Conservation (phyloP, 2,113 vertebrate species). For the Myrmecobius fasciatus region DNA sequence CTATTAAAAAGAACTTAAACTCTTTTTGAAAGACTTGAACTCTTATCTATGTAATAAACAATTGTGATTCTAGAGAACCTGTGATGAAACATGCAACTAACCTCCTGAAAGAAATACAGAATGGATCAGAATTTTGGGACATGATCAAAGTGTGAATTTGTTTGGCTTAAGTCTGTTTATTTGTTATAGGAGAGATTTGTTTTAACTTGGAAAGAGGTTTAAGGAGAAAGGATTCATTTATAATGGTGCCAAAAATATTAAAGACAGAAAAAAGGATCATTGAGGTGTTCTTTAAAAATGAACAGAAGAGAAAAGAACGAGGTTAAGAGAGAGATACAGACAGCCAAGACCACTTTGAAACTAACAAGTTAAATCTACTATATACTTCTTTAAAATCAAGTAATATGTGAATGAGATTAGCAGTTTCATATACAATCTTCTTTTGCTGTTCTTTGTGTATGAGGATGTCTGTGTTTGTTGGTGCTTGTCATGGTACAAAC, state of each 20-base stretch:
- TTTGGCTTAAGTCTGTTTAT: not conserved
- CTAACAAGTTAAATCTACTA: not conserved
- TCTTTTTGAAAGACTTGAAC: not conserved
- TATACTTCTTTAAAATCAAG: too few relatives aligned
- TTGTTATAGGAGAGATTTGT: not conserved
- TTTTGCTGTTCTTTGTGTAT: not conserved
- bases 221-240: not conserved
- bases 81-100: not conserved
- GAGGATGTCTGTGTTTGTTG: too few relatives aligned
- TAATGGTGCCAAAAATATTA: not conserved
- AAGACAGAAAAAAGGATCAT: not conserved
- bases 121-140: not conserved
- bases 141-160: not conserved
- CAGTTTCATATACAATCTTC: too few relatives aligned
- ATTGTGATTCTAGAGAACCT: not conserved
- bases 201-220: not conserved
- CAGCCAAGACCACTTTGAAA: not conserved
- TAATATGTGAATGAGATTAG: too few relatives aligned
- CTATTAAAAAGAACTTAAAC: not conserved
- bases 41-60: not conserved
- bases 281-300: not conserved
- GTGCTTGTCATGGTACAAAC: too few relatives aligned
- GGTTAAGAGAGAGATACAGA: not conserved
- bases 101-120: not conserved
- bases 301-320: not conserved